Percentiles rank a stretch among this genome's conserved stretches.
Evolutionary conservation across 2,888 invertebrate genomes (phyloP).

Genomic region (Drosophila buzzatii): DNA sequence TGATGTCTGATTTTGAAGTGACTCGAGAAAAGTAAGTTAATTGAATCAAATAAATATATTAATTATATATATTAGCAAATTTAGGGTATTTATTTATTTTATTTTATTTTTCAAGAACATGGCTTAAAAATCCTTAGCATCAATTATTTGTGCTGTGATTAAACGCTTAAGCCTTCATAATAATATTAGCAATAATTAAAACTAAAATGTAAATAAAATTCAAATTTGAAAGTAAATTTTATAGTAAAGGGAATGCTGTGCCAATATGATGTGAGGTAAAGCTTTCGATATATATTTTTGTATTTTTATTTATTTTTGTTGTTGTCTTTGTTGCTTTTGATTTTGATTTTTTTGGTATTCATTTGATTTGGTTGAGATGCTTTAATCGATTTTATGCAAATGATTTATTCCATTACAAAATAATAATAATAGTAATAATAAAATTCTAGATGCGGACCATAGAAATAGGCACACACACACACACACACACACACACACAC

Average conservation of each 20-base stretch:
- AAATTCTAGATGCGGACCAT: conserved; percentile 38
- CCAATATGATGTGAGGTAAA: background rate
- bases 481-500: conserved; percentile 5
- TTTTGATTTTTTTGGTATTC: conserved; percentile 64
- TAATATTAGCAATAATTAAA: background rate
- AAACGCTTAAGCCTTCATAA: background rate
- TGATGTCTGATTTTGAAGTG: too few species aligned
- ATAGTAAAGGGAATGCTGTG: too few species aligned
- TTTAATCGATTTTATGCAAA: conserved; percentile 80
- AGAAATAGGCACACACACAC: background rate
- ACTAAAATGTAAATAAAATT: background rate
- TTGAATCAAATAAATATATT: too few species aligned
- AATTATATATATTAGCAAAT: too few species aligned
- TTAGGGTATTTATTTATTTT: too few species aligned
- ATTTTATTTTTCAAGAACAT: too few species aligned
- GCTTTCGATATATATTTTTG: background rate
- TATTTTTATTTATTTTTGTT: conserved; percentile 39
- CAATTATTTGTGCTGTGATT: background rate
- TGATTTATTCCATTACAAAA: conserved; percentile 79
- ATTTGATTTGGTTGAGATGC: conserved; percentile 71
- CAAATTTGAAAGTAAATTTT: background rate
- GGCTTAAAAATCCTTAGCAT: too few species aligned
- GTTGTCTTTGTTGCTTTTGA: conserved; percentile 55
- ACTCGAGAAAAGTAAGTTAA: too few species aligned
- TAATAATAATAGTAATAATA: conserved; percentile 73